These are phyloP conservation scores for Cryptocephalus primarius DNA, from an alignment of 2,888 invertebrate species.

Conservation along the genomic window DNA sequence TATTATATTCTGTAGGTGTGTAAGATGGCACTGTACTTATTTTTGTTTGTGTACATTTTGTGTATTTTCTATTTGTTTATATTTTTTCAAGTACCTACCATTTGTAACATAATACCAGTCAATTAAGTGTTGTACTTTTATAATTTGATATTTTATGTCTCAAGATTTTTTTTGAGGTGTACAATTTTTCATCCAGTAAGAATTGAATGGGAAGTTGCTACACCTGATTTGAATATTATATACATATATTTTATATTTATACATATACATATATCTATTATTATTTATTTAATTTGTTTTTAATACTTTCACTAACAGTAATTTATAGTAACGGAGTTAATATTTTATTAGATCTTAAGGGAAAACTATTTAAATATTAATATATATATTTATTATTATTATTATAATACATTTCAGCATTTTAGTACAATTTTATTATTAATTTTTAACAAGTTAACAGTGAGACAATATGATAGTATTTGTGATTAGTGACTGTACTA, in stretches of 20 bases:
- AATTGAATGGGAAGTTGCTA: not conserved
- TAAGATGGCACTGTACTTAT: conserved; percentile 28
- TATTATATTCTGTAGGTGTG: conserved; percentile 7
- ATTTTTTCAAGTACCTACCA: conserved; percentile 15
- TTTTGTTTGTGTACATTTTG: conserved; percentile 22
- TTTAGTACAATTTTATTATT: conserved; percentile 16
- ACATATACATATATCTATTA: conserved; percentile 18
- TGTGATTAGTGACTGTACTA: conserved; percentile 21
- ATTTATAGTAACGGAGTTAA: conserved; percentile 20
- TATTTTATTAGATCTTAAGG: conserved; percentile 21
- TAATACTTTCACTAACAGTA: conserved; percentile 20
- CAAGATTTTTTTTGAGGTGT: conserved; percentile 4
- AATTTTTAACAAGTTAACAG: conserved; percentile 15
- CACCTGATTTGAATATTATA: not conserved
- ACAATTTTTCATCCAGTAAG: conserved; percentile 1
- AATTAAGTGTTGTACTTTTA: conserved; percentile 24
- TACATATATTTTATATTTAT: conserved; percentile 8
- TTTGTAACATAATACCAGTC: conserved; percentile 25
- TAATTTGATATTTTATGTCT: conserved; percentile 1
- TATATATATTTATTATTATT: conserved; percentile 11
- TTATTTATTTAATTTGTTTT: conserved; percentile 23
- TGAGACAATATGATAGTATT: conserved; percentile 27
- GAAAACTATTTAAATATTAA: conserved; percentile 19
- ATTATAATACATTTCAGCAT: too few relatives aligned
- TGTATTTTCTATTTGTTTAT: conserved; percentile 16